These are phyloP conservation scores for Sialia sialis DNA, from an alignment of 2,113 vertebrate species.

Conservation along the genomic window DNA sequence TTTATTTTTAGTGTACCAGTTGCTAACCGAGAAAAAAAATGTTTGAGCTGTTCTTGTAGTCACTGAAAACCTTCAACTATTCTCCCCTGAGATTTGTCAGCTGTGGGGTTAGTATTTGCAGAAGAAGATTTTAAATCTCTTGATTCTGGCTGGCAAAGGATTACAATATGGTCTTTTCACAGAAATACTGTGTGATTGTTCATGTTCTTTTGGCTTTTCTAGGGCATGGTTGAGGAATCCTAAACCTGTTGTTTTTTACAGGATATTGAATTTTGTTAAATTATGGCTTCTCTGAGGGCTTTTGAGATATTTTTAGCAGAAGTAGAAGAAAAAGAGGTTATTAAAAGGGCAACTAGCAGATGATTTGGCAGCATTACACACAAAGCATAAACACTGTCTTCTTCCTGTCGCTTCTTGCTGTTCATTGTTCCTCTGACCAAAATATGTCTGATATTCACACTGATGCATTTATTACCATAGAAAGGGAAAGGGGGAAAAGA, in stretches of 20 bases:
- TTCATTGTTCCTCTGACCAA: not conserved
- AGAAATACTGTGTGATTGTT: not conserved
- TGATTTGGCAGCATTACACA: not conserved
- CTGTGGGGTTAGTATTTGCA: not conserved
- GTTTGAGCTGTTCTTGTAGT: not conserved
- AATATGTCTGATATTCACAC: not conserved
- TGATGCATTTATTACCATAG: not conserved
- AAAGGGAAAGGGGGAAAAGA: not conserved
- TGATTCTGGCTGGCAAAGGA: not conserved
- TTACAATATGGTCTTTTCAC: not conserved
- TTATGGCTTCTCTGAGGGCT: not conserved
- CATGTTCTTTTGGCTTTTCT: slow-evolving; percentile 3
- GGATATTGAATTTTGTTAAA: slow-evolving; percentile 14
- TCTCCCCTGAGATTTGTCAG: not conserved
- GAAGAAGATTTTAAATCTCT: not conserved
- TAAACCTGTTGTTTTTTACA: not conserved
- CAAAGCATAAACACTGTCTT: not conserved
- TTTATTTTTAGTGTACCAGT: not conserved
- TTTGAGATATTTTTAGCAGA: slow-evolving; percentile 32
- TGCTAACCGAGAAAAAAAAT: not conserved
- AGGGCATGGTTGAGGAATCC: not conserved
- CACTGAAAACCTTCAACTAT: not conserved
- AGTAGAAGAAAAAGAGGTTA: slow-evolving; percentile 10
- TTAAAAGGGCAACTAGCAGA: not conserved
- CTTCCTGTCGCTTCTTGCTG: not conserved